A percentile compares a stretch with the other conserved stretches of the same genome.
These are phyloP conservation scores for Frieseomelitta varia DNA, from an alignment of 1,140 invertebrate species.

Conservation along the genomic window DNA sequence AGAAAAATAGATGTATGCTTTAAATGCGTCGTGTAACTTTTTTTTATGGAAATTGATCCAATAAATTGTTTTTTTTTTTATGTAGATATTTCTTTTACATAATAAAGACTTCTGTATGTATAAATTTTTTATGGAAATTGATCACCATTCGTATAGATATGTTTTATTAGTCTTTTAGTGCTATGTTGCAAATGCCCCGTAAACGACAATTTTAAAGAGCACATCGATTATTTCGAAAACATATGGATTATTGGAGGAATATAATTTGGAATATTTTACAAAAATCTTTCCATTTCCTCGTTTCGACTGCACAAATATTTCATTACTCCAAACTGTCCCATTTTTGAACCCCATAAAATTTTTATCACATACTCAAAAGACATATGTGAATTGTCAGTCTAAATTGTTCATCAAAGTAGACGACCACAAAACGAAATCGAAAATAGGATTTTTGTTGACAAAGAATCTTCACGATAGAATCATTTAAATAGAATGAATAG, in stretches of 20 bases:
- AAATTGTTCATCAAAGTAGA: not conserved
- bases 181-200: not conserved
- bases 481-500: not conserved
- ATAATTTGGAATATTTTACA: not conserved
- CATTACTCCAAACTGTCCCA: not conserved
- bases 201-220: not conserved
- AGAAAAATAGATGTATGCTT: no score
- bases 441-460: not conserved
- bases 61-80: no score
- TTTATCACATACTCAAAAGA: not conserved
- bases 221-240: no score
- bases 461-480: not conserved
- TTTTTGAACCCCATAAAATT: not conserved
- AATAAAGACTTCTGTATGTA: no score
- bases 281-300: not conserved
- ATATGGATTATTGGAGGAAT: no score
- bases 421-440: not conserved
- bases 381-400: not conserved
- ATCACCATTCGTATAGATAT: not conserved
- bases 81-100: not conserved
- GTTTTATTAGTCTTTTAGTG: not conserved
- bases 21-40: no score
- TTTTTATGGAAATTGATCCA: no score
- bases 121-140: not conserved
- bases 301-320: not conserved